These are phyloP conservation scores for Hoplostethus mediterraneus DNA, from an alignment of 2,797 vertebrate genomes.

Conservation along the genomic window DNA sequence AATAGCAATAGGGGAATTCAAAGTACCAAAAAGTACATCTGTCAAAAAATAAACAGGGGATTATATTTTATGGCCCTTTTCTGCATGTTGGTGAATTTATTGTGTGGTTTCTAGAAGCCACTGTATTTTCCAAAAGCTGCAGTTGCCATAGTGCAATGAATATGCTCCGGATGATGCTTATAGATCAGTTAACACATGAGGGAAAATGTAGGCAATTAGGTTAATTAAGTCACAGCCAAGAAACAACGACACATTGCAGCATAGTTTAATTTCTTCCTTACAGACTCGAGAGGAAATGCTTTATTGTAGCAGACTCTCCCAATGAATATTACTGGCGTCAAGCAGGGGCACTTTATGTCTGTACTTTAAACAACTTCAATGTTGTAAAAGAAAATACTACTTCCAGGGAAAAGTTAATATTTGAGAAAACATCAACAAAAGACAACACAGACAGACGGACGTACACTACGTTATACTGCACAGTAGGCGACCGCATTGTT, in stretches of 20 bases:
- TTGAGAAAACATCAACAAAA: too few relatives aligned
- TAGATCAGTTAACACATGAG: constrained; percentile 47
- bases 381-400: constrained; percentile 51
- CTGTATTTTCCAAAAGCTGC: constrained; percentile 35
- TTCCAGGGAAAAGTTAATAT: constrained; percentile 34
- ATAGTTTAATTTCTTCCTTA: constrained; percentile 66
- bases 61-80: constrained; percentile 56
- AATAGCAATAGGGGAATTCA: constrained; percentile 50
- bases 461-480: too few relatives aligned
- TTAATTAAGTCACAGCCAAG: constrained; percentile 54
- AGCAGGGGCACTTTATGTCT: constrained; percentile 42
- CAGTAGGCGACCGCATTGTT: too few relatives aligned
- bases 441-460: too few relatives aligned
- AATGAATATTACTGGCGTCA: constrained; percentile 62
- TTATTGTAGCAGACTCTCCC: constrained; percentile 59
- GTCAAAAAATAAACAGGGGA: constrained; percentile 47
- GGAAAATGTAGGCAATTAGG: constrained; percentile 58
- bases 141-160: constrained; percentile 27
- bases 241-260: constrained; percentile 45
- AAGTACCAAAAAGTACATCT: constrained; percentile 46
- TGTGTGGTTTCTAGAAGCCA: constrained; percentile 37
- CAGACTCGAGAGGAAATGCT: constrained; percentile 60
- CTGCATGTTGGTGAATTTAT: constrained; percentile 45
- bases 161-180: constrained; percentile 46
- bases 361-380: constrained; percentile 54